Conservation (phyloP, 2,888 invertebrate species). For the Diloba caeruleocephala region DNA sequence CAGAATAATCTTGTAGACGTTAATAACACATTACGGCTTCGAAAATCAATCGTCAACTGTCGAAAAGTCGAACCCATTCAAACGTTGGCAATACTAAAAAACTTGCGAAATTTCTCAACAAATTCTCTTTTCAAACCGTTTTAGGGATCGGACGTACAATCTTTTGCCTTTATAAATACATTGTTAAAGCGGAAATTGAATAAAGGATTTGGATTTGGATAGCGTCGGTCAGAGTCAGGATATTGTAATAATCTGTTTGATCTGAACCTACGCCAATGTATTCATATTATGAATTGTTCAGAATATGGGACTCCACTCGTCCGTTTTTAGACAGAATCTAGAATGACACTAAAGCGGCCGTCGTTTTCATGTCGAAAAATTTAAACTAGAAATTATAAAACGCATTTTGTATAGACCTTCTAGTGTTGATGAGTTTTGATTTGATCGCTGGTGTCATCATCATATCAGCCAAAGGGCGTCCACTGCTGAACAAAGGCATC, state of each 20-base stretch:
- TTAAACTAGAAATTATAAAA: too few relatives aligned
- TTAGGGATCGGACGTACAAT: constrained; percentile 14
- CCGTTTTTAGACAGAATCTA: too few relatives aligned
- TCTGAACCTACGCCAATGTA: constrained; percentile 10
- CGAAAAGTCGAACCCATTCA: constrained; percentile 3
- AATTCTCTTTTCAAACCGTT: constrained; percentile 13
- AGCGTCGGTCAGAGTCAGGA: constrained; percentile 7
- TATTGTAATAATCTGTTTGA: constrained; percentile 16
- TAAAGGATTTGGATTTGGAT: constrained; percentile 40
- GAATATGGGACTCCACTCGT: too few relatives aligned
- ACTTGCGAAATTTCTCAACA: constrained; percentile 16
- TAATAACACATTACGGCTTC: constrained; percentile 7
- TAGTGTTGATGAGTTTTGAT: too few relatives aligned
- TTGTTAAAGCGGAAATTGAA: constrained; percentile 47
- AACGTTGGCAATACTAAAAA: neutral
- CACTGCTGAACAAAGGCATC: too few relatives aligned
- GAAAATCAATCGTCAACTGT: constrained; percentile 5
- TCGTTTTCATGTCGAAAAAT: too few relatives aligned
- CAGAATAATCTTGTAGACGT: neutral
- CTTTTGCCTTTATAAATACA: constrained; percentile 28
- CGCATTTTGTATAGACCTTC: too few relatives aligned
- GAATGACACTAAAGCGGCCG: too few relatives aligned
- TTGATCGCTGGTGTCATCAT: too few relatives aligned
- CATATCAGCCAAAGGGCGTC: too few relatives aligned
- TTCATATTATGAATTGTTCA: constrained; percentile 5